phyloP scores from a whole-genome alignment of 1,140 invertebrate genomes.

The Pteromalus puparum region DNA sequence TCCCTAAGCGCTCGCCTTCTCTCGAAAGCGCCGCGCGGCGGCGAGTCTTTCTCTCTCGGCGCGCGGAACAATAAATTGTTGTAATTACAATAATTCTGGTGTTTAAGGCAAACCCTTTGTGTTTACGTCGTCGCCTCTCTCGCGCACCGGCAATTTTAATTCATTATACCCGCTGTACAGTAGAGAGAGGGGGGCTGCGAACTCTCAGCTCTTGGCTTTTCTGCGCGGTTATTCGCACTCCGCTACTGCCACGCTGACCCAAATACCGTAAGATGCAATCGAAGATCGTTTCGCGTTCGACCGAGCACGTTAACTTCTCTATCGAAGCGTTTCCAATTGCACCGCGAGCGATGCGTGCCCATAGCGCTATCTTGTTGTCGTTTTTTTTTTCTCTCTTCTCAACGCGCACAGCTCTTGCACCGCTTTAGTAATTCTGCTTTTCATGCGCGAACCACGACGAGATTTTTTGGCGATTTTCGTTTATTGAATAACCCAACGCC shows the following conservation, averaged over 20 bases:
- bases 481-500: background rate
- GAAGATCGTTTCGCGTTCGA: slow-evolving; percentile 50
- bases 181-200: slow-evolving; percentile 28
- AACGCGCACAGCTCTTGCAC: background rate
- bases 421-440: background rate
- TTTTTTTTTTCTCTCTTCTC: background rate
- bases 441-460: background rate
- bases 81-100: slow-evolving; percentile 70
- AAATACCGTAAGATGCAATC: slow-evolving; percentile 57
- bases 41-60: background rate
- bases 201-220: background rate
- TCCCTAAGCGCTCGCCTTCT: background rate
- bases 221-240: slow-evolving; percentile 9
- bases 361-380: background rate
- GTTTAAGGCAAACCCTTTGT: slow-evolving; percentile 62
- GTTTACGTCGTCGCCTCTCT: slow-evolving; percentile 58
- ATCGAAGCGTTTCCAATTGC: slow-evolving; percentile 23
- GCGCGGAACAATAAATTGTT: slow-evolving; percentile 67
- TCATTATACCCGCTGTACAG: slow-evolving; percentile 57
- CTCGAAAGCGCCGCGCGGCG: no score
- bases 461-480: background rate
- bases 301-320: slow-evolving; percentile 46
- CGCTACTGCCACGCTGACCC: slow-evolving; percentile 57
- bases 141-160: slow-evolving; percentile 62
- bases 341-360: background rate